Base-by-base conservation (phyloP, 1,140 invertebrate genomes). In the Rhagoletis zephyria region DNA sequence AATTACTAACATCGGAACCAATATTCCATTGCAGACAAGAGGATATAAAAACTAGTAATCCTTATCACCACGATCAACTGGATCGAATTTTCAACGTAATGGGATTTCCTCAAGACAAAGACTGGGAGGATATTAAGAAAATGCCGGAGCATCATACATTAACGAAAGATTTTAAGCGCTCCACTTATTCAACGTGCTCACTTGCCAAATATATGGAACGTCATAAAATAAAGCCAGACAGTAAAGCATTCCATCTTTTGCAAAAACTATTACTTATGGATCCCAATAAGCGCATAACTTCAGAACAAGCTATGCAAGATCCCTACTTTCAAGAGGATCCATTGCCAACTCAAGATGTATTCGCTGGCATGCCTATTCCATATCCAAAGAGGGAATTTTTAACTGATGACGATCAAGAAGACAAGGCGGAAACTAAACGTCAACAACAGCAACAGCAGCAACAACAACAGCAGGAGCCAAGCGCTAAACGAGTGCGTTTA, bases 41-140 rank as follows among this genome's bases (percentile, higher is more conserved):
- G 94, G 99, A 99, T 93, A 99, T 99, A 87, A 99, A 99, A 94
- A 99, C 99, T 9, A 99, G 97, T 91, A 99, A 99, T 95, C 99
- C 99, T 6, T 99, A 99, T 93, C 99, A 99, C 94, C 98, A 99
- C 92, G 99, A 99, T 94, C 99, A 99, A 93, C 94, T 99, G 85
- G 98, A 99, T 94, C 95, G 98, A 92, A 99, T 99, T 94, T 99
- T 99, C 93, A 99, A 98, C 94, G 98, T 99, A 0, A 99, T 99
- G 99, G 99, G 99, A 45, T 99, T 99, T 94, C 99, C 99, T 30
- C 95, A 96, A 92, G 98, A 99, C 91, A 99, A 99, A 94, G 99
- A 99, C 92, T 99, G 99, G 99, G 98, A 99, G 93, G 99, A 99
- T 93, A 99, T 99, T 88, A 97, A 97, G 90, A 99, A 99, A 94